Base-by-base conservation (phyloP, 2,888 invertebrate genomes). In the Orthosia gothica region DNA sequence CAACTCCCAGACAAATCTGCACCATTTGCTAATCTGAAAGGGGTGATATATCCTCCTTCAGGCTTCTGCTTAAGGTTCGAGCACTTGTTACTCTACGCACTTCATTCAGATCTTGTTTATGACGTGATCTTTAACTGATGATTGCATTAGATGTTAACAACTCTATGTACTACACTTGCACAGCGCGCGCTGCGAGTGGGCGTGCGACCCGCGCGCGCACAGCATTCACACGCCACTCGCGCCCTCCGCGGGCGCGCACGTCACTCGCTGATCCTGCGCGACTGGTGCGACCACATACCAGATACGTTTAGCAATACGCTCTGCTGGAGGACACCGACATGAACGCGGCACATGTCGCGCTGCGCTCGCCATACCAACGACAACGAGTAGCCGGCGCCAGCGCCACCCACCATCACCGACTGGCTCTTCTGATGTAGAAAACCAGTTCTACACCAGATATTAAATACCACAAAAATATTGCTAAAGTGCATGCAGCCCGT, bases 171-270 rank as follows among this genome's bases (percentile, higher is more conserved):
- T 40, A 40, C 40, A 40, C 40, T 0, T 40, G 7, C 40, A 40
- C 3, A 3, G 7, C 40, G 40, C 9, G 40, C 40, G 18, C n/a
- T 11, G 40, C 47, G 55, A 55, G 47, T 32, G 23, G 54, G 70
- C 13, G 81, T 85, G 85, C 79, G 86, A 86, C 57, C 75, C 57
- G 61, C 59, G 67, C 61, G 50, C 74, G 57, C n/a, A 0, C 1
- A 18, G 32, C 74, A 72, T 83, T 85, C 85, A 69, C 85, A 83
- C 84, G 85, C 66, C 75, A 50, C 72, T 66, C 26, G 67, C 70
- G 52, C 64, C 12, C 64, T 9, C 40, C 40, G 40, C 40, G 40
- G 1, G 40, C 40, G 9, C 40, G 40, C 18, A 13, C 55, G 54
- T n/a, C 81, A 69, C 23, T 66, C 64, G 70, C 63, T 55, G 62